These are phyloP conservation scores for Perognathus longimembris DNA, from an alignment of 2,113 vertebrate species.

Conservation along the genomic window DNA sequence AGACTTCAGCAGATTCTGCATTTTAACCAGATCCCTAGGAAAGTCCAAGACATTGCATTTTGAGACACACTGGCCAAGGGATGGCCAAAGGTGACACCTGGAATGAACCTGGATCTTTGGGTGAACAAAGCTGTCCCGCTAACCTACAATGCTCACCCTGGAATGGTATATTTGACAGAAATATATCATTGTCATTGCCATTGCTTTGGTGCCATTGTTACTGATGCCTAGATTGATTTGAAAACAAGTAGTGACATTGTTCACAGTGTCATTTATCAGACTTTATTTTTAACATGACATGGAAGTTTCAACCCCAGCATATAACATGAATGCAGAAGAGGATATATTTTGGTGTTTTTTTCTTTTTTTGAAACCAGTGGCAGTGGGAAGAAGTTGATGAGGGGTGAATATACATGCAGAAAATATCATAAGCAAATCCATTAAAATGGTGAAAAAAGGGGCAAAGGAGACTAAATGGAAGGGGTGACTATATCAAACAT, in stretches of 20 bases:
- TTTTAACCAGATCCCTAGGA: neutral
- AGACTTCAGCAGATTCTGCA: neutral
- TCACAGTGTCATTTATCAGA: neutral
- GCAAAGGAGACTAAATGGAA: no score
- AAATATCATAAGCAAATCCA: no score
- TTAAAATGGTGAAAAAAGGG: no score
- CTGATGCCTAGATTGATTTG: neutral
- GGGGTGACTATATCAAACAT: no score
- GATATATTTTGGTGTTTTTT: no score
- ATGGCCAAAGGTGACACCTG: neutral
- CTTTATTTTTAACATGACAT: neutral
- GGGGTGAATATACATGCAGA: no score
- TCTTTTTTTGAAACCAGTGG: no score
- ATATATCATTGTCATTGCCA: no score
- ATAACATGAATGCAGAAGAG: no score
- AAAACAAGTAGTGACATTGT: neutral
- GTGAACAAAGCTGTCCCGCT: neutral
- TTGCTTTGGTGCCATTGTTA: neutral
- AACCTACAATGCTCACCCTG: neutral
- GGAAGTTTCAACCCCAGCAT: neutral
- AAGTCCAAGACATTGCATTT: neutral
- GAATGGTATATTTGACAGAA: neutral
- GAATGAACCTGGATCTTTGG: neutral
- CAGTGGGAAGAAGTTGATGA: no score
- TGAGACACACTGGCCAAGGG: neutral